Base-by-base conservation (phyloP, 2,797 vertebrate species). In the Tenualosa ilisha region DNA sequence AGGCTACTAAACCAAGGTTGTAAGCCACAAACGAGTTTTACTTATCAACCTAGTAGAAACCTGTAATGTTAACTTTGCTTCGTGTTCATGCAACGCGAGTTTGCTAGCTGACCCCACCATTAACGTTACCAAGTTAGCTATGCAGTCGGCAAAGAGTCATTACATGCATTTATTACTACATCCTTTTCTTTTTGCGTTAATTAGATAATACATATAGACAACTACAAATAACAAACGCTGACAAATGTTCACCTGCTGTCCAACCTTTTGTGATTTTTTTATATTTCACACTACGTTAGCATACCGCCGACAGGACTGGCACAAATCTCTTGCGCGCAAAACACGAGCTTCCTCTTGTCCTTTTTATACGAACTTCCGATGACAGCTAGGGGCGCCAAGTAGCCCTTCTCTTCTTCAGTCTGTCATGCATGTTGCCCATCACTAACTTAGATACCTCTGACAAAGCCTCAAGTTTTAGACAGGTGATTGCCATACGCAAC, bases 321-420 rank as follows among this genome's bases (percentile, higher is more conserved):
- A 79, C 17, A 75, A 75, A 43, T 79, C 72, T 79, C 37, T 13
- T 79, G 72, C 72, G 72, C 72, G 72, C 72, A 79, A 79, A 79
- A 79, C 37, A 37, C 72, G 37, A 40, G 72, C 13, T 85, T 82
- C 81, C 53, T 65, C 59, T 50, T 53, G 61, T 50, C 40, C 11
- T 72, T 17, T 63, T 56, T 56, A 56, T 79, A 79, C 20, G 40
- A 22, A 46, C 72, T 79, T 79, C 72, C 72, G 72, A 46, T 5
- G 65, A 72, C 65, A 72, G 65, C 26, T 72, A 72, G 65, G 31
- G 65, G 65, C 65, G 65, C 65, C 13, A 65, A 26, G 26, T 3
- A 59, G 56, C 15, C 17, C 15, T 4, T 31, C 31, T 46, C 46
- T 46, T 46, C 46, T 46, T 2, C 46, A 46, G 31, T 31, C 31